Evolutionary conservation across 2,888 invertebrate genomes (phyloP), one percentile per base, ranked within the genome.

Genomic region (Rotaria sp.): DNA sequence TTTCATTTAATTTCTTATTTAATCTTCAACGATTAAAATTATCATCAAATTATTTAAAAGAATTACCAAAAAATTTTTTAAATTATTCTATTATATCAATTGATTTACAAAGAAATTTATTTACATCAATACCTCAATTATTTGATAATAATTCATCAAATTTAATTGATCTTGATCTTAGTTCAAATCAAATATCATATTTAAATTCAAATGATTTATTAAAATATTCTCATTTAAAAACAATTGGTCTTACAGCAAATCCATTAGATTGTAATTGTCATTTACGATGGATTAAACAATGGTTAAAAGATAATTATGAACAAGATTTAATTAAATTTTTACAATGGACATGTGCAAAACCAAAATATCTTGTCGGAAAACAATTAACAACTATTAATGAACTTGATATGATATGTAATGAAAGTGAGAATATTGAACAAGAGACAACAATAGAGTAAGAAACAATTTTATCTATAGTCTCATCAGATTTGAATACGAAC

Each of bases 11-110:
- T 35, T 75, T 48, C 80, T 55, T 85, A 13, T n/a, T 75, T 15
- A 85, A 86, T 38, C 85, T 86, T n/a, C 85, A 85, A 57, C 85
- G 74, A 5, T 45, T 86, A 24, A 85, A 80, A 80, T 75, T 86
- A 50, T 85, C 84, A 7, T 52, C 85, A 2, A 86, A 86, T 59
- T 55, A 85, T 86, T 84, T 86, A 52, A 57, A 55, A 59, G 30
- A 0, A 11, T 50, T 86, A 15, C 84, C 52, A 7, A 48, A 67
- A 30, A 38, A 85, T 15, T n/a, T 86, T n/a, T 85, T 86, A 30
- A 55, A 45, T 21, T 41, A 30, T 55, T 48, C 67, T 13, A 55
- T 86, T 13, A 75, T 35, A 18, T 15, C 48, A 11, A 38, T 86
- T 13, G 85, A 86, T 38, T 57, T 85, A 45, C 86, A 85, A 57